Percentiles rank a stretch among this genome's conserved stretches.
phyloP scores from a whole-genome alignment of 1,140 invertebrate species.

The Sarcophaga bullata region DNA sequence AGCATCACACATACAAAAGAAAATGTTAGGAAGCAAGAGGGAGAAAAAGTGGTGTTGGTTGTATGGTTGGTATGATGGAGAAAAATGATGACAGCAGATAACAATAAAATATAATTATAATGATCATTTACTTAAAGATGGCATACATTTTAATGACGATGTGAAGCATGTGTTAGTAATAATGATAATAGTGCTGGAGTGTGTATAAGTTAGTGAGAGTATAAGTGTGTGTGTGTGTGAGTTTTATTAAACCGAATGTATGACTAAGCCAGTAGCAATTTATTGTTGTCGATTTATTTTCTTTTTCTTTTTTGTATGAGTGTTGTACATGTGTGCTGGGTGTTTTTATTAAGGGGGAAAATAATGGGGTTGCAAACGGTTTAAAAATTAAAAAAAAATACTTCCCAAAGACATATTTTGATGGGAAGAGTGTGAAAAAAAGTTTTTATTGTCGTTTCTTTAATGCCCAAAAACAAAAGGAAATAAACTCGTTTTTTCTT shows the following conservation, averaged over 20 bases:
- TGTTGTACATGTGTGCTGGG: not conserved
- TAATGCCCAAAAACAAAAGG: not conserved
- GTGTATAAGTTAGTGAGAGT: no score
- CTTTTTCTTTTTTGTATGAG: not conserved
- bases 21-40: no score
- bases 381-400: not conserved
- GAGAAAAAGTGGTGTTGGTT: no score
- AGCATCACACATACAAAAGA: not conserved
- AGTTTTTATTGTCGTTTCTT: no score
- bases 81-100: not conserved
- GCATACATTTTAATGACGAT: not conserved
- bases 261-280: slow-evolving; percentile 17
- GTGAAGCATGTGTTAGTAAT: no score
- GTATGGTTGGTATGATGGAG: no score
- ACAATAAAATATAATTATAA: not conserved
- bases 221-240: not conserved
- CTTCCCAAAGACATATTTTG: not conserved
- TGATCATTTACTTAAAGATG: not conserved
- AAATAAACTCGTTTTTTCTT: slow-evolving; percentile 1
- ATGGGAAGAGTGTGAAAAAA: not conserved
- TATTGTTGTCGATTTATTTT: not conserved
- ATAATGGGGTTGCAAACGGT: not conserved
- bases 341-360: not conserved
- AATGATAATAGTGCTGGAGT: no score
- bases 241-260: not conserved